Base-by-base conservation (phyloP, 1,140 invertebrate species). In the Brachionus rubens region DNA sequence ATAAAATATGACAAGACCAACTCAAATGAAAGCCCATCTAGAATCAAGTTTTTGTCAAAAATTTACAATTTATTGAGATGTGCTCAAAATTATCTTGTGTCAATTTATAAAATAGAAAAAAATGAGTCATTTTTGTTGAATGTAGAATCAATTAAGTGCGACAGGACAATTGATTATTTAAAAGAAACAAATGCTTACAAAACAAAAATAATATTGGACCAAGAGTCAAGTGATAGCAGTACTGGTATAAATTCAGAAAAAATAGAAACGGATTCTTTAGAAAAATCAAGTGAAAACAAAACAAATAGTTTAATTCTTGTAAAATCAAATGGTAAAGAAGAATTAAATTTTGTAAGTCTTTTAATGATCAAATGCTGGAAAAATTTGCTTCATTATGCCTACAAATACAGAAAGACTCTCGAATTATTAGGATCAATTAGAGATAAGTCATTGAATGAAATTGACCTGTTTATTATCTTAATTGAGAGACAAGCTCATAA, bases 191-290 rank as follows among this genome's bases (percentile, higher is more conserved):
- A 21, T 14, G 43, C 12, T 46, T 0, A 10, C 14, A 65, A 65
- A 7, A 5, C 33, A 10, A 65, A 26, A 24, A 43, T 30, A 0
- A 9, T 12, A 10, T 0, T 43, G 16, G 33, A 65, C 1, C 6
- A 14, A 6, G n/a, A 62, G 7, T 5, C 50, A 14, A 65, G 40
- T n/a, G 59, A 65, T 10, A 41, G 36, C 3, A 54, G 52, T 10
- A 54, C 14, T n/a, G 52, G 10, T 4, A 26, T 19, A 1, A 28
- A 48, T 12, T 72, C 46, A 10, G 46, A 50, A 19, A 41, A 3
- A 52, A 26, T 72, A 3, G 68, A 72, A 50, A 72, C 68, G 0
- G 68, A 72, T 14, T 72, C 68, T 9, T 41, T 72, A 24, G 68
- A 72, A 36, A 72, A 72, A 19, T 36, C 47, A 9, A 59, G 36